phyloP scores from a whole-genome alignment of 2,888 invertebrate genomes.

The Cheiracanthium punctorium region DNA sequence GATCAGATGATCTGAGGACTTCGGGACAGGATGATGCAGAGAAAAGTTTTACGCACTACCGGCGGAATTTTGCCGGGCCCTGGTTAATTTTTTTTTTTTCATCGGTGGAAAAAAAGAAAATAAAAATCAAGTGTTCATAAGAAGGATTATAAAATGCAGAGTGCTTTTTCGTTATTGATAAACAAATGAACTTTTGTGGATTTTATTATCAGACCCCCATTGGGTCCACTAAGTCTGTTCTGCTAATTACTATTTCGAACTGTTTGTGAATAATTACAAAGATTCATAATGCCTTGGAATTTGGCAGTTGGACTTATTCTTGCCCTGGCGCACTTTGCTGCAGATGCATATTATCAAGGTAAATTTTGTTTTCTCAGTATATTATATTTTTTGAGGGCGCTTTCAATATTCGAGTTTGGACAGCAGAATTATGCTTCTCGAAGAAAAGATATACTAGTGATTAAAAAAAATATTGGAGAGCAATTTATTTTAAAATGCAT shows the following conservation, averaged over 20 bases:
- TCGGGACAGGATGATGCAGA: conserved; percentile 8
- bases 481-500: no score
- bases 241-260: conserved; percentile 23
- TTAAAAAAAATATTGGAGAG: no score
- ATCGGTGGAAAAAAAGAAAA: conserved; percentile 8
- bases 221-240: conserved; percentile 24
- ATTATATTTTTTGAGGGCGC: no score
- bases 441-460: no score
- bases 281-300: conserved; percentile 32
- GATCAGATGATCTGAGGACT: conserved; percentile 7
- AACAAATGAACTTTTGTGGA: conserved; percentile 38
- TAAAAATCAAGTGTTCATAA: not conserved
- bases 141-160: not conserved
- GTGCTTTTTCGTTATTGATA: not conserved
- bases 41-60: conserved; percentile 9
- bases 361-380: no score
- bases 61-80: conserved; percentile 40
- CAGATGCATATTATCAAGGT: conserved; percentile 47
- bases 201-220: conserved; percentile 20
- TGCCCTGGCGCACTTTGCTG: conserved; percentile 13
- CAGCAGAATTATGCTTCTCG: no score
- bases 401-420: no score
- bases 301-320: conserved; percentile 49
- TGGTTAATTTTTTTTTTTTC: conserved; percentile 3
- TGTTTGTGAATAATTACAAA: conserved; percentile 14